Evolutionary conservation across 2,113 vertebrate genomes (phyloP), one percentile per base, ranked within the genome.

Genomic region (Chaetura pelagica): DNA sequence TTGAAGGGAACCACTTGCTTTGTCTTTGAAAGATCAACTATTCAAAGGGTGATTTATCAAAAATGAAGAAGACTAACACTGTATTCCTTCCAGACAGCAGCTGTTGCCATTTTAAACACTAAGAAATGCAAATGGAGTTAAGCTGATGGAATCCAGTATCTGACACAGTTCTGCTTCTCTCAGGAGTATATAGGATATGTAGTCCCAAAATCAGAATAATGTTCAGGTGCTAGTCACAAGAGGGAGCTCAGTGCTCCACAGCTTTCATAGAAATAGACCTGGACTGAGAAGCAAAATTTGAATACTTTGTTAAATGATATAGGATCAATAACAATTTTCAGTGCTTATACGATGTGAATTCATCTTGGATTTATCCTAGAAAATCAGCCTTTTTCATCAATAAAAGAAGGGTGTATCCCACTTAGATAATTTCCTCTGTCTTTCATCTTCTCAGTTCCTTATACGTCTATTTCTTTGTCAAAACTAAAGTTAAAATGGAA

Each of bases 151-250:
- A 82, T 66, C 18, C 3, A 11, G 38, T 14, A 10, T 46, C 54
- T 82, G 51, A 76, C 93, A 38, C 21, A 77, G 27, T 44, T 69
- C 16, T 55, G 10, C 30, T 77, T 88, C 21, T 71, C 10, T 84
- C 13, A 52, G 55, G 49, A 40, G 1, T 32, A 32, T 59, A 57
- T 2, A 71, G 35, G 15, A 78, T 64, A 9, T 34, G 6, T 72
- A 76, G 48, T 72, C 20, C 38, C 62, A 68, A 84, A 89, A 82
- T 89, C 44, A 78, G 69, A 68, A 84, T 76, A 96, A 67, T 48
- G 72, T 97, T 96, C 90, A 92, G 69, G 90, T 92, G 83, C 69
- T 89, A 93, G 96, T 97, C 96, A 97, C 96, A 95, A 96, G 96
- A 96, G 94, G 96, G 96, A 97, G 96, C 94, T 96, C 96, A 96